These are phyloP conservation scores for Dissostichus mawsoni DNA, from an alignment of 2,113 vertebrate genomes.

Conservation along the genomic window DNA sequence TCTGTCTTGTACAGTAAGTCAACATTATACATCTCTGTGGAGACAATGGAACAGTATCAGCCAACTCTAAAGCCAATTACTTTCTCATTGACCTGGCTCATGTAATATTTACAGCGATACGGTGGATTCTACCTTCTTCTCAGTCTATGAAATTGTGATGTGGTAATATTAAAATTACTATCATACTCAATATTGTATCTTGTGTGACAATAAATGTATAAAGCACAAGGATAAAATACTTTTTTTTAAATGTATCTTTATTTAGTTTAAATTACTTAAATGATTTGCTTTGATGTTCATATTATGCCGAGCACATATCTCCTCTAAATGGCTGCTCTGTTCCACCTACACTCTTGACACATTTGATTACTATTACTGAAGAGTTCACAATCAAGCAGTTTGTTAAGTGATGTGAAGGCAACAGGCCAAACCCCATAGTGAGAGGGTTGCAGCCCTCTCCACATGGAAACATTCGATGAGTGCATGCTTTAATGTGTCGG, in stretches of 20 bases:
- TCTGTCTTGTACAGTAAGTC: slow-evolving; percentile 74
- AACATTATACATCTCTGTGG: slow-evolving; percentile 78
- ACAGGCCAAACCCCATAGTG: slow-evolving; percentile 47
- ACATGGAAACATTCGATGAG: slow-evolving; percentile 14
- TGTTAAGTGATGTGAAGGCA: slow-evolving; percentile 60
- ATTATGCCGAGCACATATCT: slow-evolving; percentile 17
- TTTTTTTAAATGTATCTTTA: background rate
- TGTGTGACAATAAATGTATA: slow-evolving; percentile 10
- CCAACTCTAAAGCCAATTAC: slow-evolving; percentile 78
- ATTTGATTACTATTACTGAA: slow-evolving; percentile 64
- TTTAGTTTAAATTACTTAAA: slow-evolving; percentile 4
- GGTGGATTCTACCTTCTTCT: slow-evolving; percentile 48
- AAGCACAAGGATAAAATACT: slow-evolving; percentile 9
- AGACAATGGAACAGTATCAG: slow-evolving; percentile 65
- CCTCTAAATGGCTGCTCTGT: slow-evolving; percentile 42
- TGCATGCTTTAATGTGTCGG: slow-evolving; percentile 11
- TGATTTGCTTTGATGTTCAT: slow-evolving; percentile 38
- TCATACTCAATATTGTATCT: slow-evolving; percentile 29
- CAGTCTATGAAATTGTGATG: slow-evolving; percentile 51
- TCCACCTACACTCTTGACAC: slow-evolving; percentile 46
- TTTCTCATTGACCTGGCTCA: slow-evolving; percentile 72
- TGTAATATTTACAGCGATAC: slow-evolving; percentile 77
- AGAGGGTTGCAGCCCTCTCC: slow-evolving; percentile 55
- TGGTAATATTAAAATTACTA: slow-evolving; percentile 54
- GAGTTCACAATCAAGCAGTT: slow-evolving; percentile 48